Evolutionary conservation across 1,140 invertebrate genomes (phyloP).

Genomic region (Pemphigus obesinymphae): DNA sequence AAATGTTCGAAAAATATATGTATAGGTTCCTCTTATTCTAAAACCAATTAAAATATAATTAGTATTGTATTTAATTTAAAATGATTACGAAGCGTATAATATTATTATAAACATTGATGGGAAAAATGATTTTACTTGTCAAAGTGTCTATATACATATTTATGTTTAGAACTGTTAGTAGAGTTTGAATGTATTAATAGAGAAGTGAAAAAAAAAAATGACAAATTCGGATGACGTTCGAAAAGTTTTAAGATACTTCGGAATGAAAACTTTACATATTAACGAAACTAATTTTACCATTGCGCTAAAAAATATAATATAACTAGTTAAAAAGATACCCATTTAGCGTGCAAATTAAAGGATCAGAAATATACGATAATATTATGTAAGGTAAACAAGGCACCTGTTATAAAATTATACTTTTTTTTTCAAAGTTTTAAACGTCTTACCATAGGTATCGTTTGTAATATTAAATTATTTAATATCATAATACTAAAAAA

Average conservation of each 20-base stretch:
- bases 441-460: too few species aligned
- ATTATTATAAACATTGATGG: background rate
- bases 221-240: background rate
- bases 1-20: background rate
- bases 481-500: too few species aligned
- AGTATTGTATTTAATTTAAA: too few species aligned
- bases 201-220: too few species aligned
- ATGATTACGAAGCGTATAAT: too few species aligned
- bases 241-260: conserved; percentile 7
- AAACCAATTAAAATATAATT: too few species aligned
- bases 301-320: too few species aligned
- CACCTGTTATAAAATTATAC: background rate
- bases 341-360: conserved; percentile 3
- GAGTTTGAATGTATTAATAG: too few species aligned
- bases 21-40: too few species aligned
- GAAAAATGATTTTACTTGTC: background rate
- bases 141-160: background rate
- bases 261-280: background rate
- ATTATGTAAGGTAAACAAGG: too few species aligned
- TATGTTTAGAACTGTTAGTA: conserved; percentile 2
- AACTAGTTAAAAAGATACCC: background rate
- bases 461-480: too few species aligned
- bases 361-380: background rate
- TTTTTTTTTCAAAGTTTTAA: background rate
- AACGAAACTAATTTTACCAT: too few species aligned